phyloP scores from a whole-genome alignment of 2,888 invertebrate genomes.

The Eilema griseolum region DNA sequence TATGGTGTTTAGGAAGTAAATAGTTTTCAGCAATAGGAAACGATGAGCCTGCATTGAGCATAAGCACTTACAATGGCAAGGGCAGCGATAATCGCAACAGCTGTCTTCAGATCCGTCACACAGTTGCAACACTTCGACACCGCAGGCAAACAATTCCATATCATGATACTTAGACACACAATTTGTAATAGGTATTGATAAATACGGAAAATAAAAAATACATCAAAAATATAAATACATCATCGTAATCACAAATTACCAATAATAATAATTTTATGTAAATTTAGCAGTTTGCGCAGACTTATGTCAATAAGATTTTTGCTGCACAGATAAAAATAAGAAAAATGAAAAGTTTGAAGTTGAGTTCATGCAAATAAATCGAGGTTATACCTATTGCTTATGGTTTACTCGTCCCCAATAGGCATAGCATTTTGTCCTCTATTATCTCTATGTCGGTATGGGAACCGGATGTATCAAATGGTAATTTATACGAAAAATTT shows the following conservation, averaged over 20 bases:
- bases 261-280: neutral
- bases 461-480: too few species aligned
- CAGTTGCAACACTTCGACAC: conserved; percentile 62
- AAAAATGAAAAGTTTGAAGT: neutral
- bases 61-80: conserved; percentile 66
- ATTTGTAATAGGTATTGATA: too few species aligned
- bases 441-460: too few species aligned
- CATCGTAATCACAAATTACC: neutral
- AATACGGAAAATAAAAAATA: neutral
- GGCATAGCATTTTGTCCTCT: too few species aligned
- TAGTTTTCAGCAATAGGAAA: neutral
- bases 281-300: too few species aligned
- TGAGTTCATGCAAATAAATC: too few species aligned
- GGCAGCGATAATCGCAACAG: conserved; percentile 69
- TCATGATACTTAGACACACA: neutral
- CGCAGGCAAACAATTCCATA: conserved; percentile 36
- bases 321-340: neutral
- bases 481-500: too few species aligned
- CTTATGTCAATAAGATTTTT: neutral
- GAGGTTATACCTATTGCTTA: too few species aligned
- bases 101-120: conserved; percentile 67
- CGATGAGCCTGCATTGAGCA: neutral
- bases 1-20: neutral
- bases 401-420: too few species aligned
- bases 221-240: neutral